A percentile compares a stretch with the other conserved stretches of the same genome.
These are phyloP conservation scores for Platichthys stellatus DNA, from an alignment of 2,113 vertebrate genomes.

Conservation along the genomic window DNA sequence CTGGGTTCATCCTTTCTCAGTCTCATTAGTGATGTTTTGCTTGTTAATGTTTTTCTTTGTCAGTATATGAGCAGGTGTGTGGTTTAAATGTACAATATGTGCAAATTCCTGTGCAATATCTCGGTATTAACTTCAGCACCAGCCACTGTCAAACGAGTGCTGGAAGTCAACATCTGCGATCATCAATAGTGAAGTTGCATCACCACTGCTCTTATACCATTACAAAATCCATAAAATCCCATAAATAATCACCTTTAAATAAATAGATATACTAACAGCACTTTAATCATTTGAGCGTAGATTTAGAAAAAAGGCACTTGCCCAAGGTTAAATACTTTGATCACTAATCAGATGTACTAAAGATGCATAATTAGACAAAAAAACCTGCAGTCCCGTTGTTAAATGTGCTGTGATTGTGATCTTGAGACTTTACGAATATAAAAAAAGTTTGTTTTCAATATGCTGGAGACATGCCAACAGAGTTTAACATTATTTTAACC, in stretches of 20 bases:
- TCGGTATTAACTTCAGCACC: conserved; percentile 10
- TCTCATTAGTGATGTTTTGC: conserved; percentile 11
- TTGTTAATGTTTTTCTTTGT: conserved; percentile 2
- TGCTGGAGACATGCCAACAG: conserved; percentile 2
- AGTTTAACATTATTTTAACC: neutral
- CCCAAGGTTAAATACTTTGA: conserved; percentile 20
- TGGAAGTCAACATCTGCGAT: neutral
- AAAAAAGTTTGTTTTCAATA: neutral
- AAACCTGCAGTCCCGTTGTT: neutral
- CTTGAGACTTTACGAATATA: neutral
- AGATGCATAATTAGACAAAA: neutral
- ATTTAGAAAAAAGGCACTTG: conserved; percentile 55
- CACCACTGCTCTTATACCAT: neutral
- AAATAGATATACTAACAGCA: conserved; percentile 32
- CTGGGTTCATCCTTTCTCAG: conserved; percentile 15
- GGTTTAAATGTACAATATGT: conserved; percentile 57
- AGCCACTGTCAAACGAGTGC: conserved; percentile 8
- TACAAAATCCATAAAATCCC: conserved; percentile 2
- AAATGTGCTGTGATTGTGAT: neutral
- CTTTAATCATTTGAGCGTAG: conserved; percentile 11
- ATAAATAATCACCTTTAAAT: conserved; percentile 26
- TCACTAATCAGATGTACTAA: conserved; percentile 5
- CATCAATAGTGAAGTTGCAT: conserved; percentile 3
- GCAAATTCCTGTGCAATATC: conserved; percentile 60
- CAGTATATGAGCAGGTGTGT: conserved; percentile 3